Percentiles rank a stretch among this genome's conserved stretches.
These are phyloP conservation scores for Trichopoda pennipes DNA, from an alignment of 2,888 invertebrate species.

Conservation along the genomic window DNA sequence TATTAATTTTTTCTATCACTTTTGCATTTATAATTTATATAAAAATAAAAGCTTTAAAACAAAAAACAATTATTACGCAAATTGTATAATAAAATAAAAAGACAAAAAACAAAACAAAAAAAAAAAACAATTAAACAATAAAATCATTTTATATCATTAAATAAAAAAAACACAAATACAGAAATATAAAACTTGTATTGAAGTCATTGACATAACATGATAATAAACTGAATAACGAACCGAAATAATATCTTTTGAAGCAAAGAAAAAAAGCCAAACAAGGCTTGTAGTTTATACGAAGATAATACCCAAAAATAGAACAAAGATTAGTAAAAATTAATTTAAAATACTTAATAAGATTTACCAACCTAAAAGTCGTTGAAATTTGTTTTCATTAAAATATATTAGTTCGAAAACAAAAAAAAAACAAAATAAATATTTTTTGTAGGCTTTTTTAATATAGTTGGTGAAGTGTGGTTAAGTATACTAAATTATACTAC, in stretches of 20 bases:
- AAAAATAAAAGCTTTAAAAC: conserved; percentile 35
- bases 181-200: conserved; percentile 41
- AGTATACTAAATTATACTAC: too few species aligned
- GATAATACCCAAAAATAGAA: too few species aligned
- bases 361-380: too few species aligned
- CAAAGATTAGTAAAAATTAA: too few species aligned
- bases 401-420: too few species aligned
- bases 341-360: too few species aligned
- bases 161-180: conserved; percentile 3
- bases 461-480: too few species aligned
- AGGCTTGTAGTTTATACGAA: background rate
- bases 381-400: too few species aligned
- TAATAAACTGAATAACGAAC: conserved; percentile 35
- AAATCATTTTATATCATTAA: conserved; percentile 24
- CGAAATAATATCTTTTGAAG: conserved; percentile 14
- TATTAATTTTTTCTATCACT: conserved; percentile 14
- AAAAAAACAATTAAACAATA: conserved; percentile 24
- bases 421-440: too few species aligned
- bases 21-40: conserved; percentile 10
- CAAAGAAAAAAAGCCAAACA: conserved; percentile 19
- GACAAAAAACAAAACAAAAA: conserved; percentile 24
- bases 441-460: too few species aligned
- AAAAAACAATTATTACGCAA: conserved; percentile 45
- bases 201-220: conserved; percentile 50
- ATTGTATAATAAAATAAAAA: conserved; percentile 37